Conservation (phyloP, 2,113 vertebrate species). For the Melanotaenia duboulayi region DNA sequence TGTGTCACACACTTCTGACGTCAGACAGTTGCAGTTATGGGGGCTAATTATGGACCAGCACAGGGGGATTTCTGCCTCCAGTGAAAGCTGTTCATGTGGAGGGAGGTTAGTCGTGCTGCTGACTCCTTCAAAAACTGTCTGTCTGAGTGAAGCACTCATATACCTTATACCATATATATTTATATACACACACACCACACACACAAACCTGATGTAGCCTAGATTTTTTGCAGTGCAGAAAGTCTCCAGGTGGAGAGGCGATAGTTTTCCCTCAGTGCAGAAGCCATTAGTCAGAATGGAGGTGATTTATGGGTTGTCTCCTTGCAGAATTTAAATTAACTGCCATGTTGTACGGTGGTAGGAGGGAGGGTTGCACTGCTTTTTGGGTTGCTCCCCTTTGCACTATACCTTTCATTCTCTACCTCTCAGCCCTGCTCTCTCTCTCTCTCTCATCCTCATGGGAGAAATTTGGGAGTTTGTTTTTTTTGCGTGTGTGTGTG, state of each 20-base stretch:
- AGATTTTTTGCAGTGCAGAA: conserved; percentile 67
- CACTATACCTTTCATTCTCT: conserved; percentile 53
- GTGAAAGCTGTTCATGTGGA: conserved; percentile 58
- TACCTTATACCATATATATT: conserved; percentile 5
- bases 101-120: conserved; percentile 65
- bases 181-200: conserved; percentile 3
- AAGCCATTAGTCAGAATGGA: conserved; percentile 86
- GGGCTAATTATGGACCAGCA: conserved; percentile 75
- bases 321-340: conserved; percentile 85
- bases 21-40: conserved; percentile 62
- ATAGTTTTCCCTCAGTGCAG: conserved; percentile 82
- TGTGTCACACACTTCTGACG: conserved; percentile 68
- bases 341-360: conserved; percentile 70
- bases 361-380: conserved; percentile 51
- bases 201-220: conserved; percentile 42
- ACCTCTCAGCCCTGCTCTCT: neutral
- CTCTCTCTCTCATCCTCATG: conserved; percentile 32
- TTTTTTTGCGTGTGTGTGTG: conserved; percentile 31
- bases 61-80: conserved; percentile 71
- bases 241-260: conserved; percentile 78
- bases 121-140: conserved; percentile 71
- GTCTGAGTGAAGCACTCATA: conserved; percentile 56
- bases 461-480: conserved; percentile 63
- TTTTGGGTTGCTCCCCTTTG: conserved; percentile 73
- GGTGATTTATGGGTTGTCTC: conserved; percentile 87